Percentiles rank a stretch among this genome's conserved stretches.
phyloP scores from a whole-genome alignment of 2,113 vertebrate species.

The Podarcis cretensis region DNA sequence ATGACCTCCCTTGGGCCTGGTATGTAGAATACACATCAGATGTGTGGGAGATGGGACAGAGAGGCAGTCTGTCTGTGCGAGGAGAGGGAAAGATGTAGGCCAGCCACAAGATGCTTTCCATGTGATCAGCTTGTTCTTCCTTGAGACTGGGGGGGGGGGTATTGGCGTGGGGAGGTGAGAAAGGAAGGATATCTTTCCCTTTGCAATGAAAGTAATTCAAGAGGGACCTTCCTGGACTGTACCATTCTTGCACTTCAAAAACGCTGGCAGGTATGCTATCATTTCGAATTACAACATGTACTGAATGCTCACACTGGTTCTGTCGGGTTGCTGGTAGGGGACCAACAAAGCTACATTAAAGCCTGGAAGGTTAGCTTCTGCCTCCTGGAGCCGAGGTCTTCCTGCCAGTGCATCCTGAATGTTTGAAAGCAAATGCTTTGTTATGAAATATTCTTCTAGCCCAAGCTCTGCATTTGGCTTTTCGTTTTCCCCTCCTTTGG shows the following conservation, averaged over 20 bases:
- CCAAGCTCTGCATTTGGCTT: conserved; percentile 17
- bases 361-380: conserved; percentile 21
- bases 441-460: conserved; percentile 41
- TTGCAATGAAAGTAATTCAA: conserved; percentile 50
- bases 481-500: conserved; percentile 19
- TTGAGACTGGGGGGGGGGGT: background rate
- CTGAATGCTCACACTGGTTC: conserved; percentile 12
- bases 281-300: conserved; percentile 52
- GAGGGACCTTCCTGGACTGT: conserved; percentile 29
- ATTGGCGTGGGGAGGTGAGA: background rate
- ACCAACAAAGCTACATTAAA: conserved; percentile 55
- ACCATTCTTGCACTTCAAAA: conserved; percentile 46
- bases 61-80: conserved; percentile 46
- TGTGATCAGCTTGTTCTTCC: conserved; percentile 20
- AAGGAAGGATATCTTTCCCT: conserved; percentile 36
- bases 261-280: conserved; percentile 56
- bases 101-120: conserved; percentile 38
- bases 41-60: conserved; percentile 47
- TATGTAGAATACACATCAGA: fast-evolving
- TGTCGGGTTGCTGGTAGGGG: conserved; percentile 2
- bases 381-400: conserved; percentile 33
- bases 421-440: conserved; percentile 44
- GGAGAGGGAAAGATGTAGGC: background rate
- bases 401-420: conserved; percentile 33
- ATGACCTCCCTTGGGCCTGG: background rate